Percentiles rank a stretch among this genome's conserved stretches.
phyloP scores from a whole-genome alignment of 2,888 invertebrate species.

The Machimus atricapillus region DNA sequence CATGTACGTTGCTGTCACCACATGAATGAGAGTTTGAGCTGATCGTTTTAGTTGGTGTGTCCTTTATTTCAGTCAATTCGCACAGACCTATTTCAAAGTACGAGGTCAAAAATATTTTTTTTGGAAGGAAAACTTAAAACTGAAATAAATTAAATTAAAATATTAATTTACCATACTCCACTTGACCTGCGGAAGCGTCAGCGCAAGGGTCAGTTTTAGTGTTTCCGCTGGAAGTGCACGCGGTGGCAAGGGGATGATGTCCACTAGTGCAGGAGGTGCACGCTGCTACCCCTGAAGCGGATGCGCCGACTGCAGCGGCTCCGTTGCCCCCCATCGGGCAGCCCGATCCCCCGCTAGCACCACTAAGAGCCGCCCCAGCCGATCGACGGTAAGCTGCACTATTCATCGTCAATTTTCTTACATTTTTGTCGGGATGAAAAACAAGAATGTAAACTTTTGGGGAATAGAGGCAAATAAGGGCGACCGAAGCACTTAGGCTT shows the following conservation, averaged over 20 bases:
- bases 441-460: slow-evolving; percentile 77
- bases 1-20: not conserved
- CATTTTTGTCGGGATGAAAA: slow-evolving; percentile 77
- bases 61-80: slow-evolving; percentile 2
- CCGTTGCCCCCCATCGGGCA: not conserved
- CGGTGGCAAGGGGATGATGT: not conserved
- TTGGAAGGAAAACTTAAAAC: too few relatives aligned
- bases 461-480: slow-evolving; percentile 73
- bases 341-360: slow-evolving; percentile 23
- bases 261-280: not conserved
- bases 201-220: not conserved
- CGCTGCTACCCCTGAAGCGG: not conserved
- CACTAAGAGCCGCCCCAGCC: slow-evolving; percentile 49
- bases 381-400: slow-evolving; percentile 57
- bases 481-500: slow-evolving; percentile 73
- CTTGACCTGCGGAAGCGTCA: not conserved
- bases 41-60: not conserved
- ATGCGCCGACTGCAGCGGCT: not conserved
- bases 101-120: not conserved
- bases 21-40: slow-evolving; percentile 17
- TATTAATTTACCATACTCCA: not conserved
- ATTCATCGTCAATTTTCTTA: slow-evolving; percentile 63
- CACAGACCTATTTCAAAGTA: not conserved
- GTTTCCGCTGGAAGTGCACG: not conserved
- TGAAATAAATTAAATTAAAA: not conserved